A percentile compares a stretch with the other conserved stretches of the same genome.
These are phyloP conservation scores for Mesaphorura yosii DNA, from an alignment of 1,140 invertebrate species.

Conservation along the genomic window DNA sequence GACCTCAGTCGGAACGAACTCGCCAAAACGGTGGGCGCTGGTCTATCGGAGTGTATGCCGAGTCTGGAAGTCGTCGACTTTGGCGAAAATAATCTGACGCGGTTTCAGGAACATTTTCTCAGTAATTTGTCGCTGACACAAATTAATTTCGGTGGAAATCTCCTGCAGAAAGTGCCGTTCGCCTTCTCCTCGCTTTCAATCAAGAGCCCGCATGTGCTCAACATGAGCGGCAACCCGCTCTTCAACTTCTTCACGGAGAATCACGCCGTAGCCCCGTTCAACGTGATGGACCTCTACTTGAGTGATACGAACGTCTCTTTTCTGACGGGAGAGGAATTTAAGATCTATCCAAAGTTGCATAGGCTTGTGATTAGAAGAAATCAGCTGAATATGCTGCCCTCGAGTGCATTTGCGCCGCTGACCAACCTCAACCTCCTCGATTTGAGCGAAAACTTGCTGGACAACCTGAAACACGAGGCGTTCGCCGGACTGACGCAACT, in stretches of 20 bases:
- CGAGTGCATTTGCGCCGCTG: slow-evolving; percentile 66
- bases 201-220: slow-evolving; percentile 57
- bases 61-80: slow-evolving; percentile 53
- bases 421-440: slow-evolving; percentile 65
- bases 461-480: slow-evolving; percentile 68
- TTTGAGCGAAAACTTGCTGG: slow-evolving; percentile 70
- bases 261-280: slow-evolving; percentile 28
- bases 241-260: slow-evolving; percentile 50
- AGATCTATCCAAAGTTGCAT: slow-evolving; percentile 63
- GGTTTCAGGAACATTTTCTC: slow-evolving; percentile 70
- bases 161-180: slow-evolving; percentile 62
- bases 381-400: slow-evolving; percentile 64
- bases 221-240: slow-evolving; percentile 69
- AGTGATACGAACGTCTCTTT: slow-evolving; percentile 70
- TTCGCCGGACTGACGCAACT: slow-evolving; percentile 62
- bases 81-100: slow-evolving; percentile 57
- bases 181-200: slow-evolving; percentile 56
- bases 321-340: slow-evolving; percentile 74
- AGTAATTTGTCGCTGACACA: slow-evolving; percentile 48
- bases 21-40: slow-evolving; percentile 60
- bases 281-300: slow-evolving; percentile 66
- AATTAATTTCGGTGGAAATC: slow-evolving; percentile 67
- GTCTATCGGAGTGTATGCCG: slow-evolving; percentile 57
- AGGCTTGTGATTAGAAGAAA: slow-evolving; percentile 64
- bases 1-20: slow-evolving; percentile 65